Evolutionary conservation across 1,140 invertebrate species (phyloP).

Genomic region (Dendroctonus ponderosae): DNA sequence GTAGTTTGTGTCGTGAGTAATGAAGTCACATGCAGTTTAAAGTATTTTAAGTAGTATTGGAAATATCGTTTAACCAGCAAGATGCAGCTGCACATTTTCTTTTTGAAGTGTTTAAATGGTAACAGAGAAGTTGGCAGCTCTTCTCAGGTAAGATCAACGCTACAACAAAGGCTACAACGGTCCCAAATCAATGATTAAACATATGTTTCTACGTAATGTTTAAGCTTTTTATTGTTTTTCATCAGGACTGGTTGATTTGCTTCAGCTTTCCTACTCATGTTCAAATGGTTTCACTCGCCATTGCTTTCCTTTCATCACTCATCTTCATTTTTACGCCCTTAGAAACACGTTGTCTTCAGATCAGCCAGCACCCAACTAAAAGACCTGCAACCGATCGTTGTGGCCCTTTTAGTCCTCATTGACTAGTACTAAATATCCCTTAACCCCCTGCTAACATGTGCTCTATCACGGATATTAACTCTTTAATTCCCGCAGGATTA

Average conservation of each 20-base stretch:
- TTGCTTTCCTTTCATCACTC: neutral
- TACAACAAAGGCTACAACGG: slow-evolving; percentile 42
- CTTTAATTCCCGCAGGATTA: too few species aligned
- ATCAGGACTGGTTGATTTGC: neutral
- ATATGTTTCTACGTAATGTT: neutral
- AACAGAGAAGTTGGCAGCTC: slow-evolving; percentile 36
- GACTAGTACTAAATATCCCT: too few species aligned
- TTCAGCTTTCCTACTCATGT: neutral
- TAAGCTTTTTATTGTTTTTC: neutral
- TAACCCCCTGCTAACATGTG: too few species aligned
- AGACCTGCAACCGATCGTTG: too few species aligned
- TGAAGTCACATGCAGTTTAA: slow-evolving; percentile 38
- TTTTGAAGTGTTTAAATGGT: slow-evolving; percentile 44
- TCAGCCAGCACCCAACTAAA: too few species aligned
- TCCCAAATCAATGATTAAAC: slow-evolving; percentile 29
- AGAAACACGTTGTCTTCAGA: neutral
- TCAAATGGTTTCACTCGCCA: neutral
- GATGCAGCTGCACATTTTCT: slow-evolving; percentile 42
- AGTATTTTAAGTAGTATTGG: slow-evolving; percentile 42
- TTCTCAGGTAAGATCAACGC: slow-evolving; percentile 45
- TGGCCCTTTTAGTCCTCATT: too few species aligned
- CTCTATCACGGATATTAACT: too few species aligned
- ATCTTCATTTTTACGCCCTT: neutral
- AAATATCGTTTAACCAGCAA: slow-evolving; percentile 39
- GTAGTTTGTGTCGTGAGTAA: slow-evolving; percentile 46